A percentile compares a stretch with the other conserved stretches of the same genome.
Evolutionary conservation across 2,113 vertebrate species (phyloP).

Genomic region (Nothocercus julius): DNA sequence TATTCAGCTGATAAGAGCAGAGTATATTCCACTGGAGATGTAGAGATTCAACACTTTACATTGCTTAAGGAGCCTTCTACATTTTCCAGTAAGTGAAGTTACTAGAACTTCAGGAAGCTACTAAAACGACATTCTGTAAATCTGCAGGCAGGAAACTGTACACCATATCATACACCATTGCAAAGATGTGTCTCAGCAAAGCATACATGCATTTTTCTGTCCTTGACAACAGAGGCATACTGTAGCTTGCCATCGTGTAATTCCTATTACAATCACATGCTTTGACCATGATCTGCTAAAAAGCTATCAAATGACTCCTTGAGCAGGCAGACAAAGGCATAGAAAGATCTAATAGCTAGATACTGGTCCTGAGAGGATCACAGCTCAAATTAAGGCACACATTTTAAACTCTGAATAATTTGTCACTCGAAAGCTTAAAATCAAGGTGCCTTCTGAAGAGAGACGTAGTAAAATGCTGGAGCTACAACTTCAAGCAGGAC

Average conservation of each 20-base stretch:
- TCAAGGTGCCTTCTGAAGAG: background rate
- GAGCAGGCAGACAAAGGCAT: background rate
- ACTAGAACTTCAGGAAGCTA: background rate
- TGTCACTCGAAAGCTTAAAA: background rate
- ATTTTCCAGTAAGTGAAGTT: conserved; percentile 9
- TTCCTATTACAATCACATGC: background rate
- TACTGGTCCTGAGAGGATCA: background rate
- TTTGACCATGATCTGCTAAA: background rate
- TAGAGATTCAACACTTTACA: conserved; percentile 12
- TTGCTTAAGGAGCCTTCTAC: background rate
- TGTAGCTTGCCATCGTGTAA: background rate
- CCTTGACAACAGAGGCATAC: background rate
- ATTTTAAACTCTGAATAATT: background rate
- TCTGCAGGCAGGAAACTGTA: background rate
- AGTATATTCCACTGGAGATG: background rate
- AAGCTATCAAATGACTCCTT: background rate
- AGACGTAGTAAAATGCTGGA: background rate
- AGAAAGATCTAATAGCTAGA: background rate
- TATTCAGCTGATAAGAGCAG: conserved; percentile 43
- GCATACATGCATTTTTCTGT: background rate
- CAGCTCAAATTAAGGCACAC: background rate
- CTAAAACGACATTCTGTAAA: background rate
- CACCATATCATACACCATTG: background rate
- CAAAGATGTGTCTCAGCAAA: background rate
- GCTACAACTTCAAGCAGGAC: background rate